Base-by-base conservation (phyloP, 2,113 vertebrate species). In the Orthonyx spaldingii region DNA sequence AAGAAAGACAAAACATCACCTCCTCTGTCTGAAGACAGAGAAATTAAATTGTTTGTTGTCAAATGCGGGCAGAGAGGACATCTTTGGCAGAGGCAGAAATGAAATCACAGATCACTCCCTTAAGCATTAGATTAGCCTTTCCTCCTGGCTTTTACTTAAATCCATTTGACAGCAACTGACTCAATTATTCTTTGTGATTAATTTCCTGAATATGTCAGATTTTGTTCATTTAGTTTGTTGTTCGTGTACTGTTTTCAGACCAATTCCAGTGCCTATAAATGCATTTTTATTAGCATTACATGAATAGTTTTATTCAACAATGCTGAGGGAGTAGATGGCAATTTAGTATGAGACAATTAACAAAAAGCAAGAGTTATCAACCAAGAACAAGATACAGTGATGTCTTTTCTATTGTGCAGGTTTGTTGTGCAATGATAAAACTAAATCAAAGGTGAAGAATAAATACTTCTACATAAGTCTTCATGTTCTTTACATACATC, bases 111-210 rank as follows among this genome's bases (percentile, higher is more conserved):
- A 61, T 83, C 57, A 76, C 35, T 41, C 77, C 78, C 75, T 90
- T 84, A 63, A 90, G 27, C 64, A 92, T 94, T 91, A 71, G 75
- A 72, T 88, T 85, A 93, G 49, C 61, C 66, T 92, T 90, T 93
- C 52, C 79, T 96, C 28, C 75, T 72, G 85, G 75, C 61, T 96
- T 93, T 90, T 83, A 28, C 37, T 88, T 88, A 79, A 93, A 60
- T 16, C 8, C 18, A 22, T 79, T 88, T 86, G 74, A 71, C 60
- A 82, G 39, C 13, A 79, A 71, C n/a, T 68, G 87, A 75, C 65
- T 84, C 74, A 78, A 7, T 91, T 89, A 84, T 44, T 84, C 61
- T 50, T 89, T 68, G 56, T 33, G 56, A 91, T 63, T 81, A 75
- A 90, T 91, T 79, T 90, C 19, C 20, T 55, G 28, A 37, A 59